Conservation (phyloP, 2,797 vertebrate genomes). For the Gymnocypris eckloni region DNA sequence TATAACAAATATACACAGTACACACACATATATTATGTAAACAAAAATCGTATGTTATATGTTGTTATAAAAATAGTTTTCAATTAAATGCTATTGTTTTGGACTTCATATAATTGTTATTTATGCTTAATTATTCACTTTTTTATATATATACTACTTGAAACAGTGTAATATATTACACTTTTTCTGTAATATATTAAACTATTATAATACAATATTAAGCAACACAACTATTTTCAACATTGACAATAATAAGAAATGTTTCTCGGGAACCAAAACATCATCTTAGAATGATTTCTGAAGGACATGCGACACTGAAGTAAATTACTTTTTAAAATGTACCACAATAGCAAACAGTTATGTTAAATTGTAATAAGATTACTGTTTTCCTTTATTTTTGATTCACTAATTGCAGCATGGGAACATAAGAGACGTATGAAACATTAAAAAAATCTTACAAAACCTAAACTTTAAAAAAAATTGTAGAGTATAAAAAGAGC, state of each 20-base stretch:
- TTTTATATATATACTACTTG: too few relatives aligned
- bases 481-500: conserved; percentile 5
- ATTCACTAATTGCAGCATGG: neutral
- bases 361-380: neutral
- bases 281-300: neutral
- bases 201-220: neutral
- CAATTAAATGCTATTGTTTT: neutral
- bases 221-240: neutral
- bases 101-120: neutral
- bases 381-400: neutral
- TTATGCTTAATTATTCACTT: neutral
- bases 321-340: neutral
- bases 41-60: too few relatives aligned
- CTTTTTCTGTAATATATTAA: neutral
- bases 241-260: neutral
- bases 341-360: neutral
- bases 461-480: neutral
- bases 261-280: neutral
- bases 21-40: too few relatives aligned
- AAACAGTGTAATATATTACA: too few relatives aligned
- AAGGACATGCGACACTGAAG: neutral
- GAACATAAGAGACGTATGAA: neutral
- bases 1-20: too few relatives aligned
- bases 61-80: too few relatives aligned
- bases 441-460: neutral